phyloP scores from a whole-genome alignment of 2,797 vertebrate species.

The Darevskia nairensis region DNA sequence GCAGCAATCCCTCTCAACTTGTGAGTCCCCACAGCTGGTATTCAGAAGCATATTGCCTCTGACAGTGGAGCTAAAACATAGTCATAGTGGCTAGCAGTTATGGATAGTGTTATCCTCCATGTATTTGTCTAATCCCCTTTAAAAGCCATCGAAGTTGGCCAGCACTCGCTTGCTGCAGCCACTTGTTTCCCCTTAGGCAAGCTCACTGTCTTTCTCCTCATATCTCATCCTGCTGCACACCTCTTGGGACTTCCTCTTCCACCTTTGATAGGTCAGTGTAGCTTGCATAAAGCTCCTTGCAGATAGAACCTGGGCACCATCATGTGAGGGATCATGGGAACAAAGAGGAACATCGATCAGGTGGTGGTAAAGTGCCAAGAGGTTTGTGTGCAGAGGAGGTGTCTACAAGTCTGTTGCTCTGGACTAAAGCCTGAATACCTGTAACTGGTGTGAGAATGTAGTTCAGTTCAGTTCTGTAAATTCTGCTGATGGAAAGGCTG shows the following conservation, averaged over 20 bases:
- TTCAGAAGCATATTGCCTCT: too few species aligned
- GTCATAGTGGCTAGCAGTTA: too few species aligned
- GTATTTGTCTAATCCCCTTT: too few species aligned
- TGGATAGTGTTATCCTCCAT: too few species aligned
- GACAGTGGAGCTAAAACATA: too few species aligned
- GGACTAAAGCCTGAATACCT: background rate
- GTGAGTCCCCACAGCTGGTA: too few species aligned
- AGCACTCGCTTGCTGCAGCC: background rate
- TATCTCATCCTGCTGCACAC: background rate
- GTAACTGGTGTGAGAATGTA: too few species aligned
- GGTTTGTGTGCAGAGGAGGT: background rate
- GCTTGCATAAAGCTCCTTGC: background rate
- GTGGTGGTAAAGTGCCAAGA: background rate
- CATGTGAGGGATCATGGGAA: background rate
- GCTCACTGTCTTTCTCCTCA: background rate
- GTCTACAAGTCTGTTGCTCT: background rate
- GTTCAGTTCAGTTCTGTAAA: background rate
- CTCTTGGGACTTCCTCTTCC: background rate
- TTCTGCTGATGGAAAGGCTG: background rate
- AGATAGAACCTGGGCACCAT: background rate
- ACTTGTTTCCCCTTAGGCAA: background rate
- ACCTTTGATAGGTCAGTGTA: background rate
- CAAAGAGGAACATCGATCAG: background rate
- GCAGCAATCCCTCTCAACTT: too few species aligned
- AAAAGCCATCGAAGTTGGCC: background rate